phyloP scores from a whole-genome alignment of 2,113 vertebrate genomes.

The Suncus etruscus region DNA sequence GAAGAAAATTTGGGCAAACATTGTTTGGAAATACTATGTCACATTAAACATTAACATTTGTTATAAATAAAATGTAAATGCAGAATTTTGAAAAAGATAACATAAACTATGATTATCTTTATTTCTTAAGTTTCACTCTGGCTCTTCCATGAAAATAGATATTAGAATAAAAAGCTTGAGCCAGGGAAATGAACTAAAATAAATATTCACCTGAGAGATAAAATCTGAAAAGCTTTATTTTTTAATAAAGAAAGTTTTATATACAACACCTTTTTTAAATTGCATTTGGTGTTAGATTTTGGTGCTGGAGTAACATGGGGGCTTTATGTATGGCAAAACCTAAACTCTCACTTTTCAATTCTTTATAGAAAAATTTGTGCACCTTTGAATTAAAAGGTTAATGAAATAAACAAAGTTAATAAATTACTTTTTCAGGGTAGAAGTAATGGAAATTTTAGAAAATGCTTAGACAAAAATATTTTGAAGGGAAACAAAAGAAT shows the following conservation, averaged over 20 bases:
- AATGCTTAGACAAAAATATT: not conserved
- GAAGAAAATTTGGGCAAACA: too few relatives aligned
- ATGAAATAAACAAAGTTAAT: not conserved
- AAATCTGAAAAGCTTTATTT: not conserved
- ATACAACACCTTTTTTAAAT: not conserved
- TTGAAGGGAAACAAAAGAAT: not conserved
- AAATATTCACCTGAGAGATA: not conserved
- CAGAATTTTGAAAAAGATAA: not conserved
- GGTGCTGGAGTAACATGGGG: not conserved
- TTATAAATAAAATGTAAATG: not conserved
- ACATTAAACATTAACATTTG: not conserved
- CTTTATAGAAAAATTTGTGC: not conserved
- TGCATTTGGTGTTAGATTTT: not conserved
- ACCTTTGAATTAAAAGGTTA: not conserved
- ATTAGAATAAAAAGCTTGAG: not conserved
- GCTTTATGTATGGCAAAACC: not conserved
- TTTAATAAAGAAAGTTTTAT: constrained; percentile 19
- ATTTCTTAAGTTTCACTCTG: not conserved
- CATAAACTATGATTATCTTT: not conserved
- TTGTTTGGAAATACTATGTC: not conserved
- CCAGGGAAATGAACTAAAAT: not conserved
- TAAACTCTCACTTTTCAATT: too few relatives aligned
- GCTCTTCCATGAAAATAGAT: not conserved
- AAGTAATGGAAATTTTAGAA: not conserved
- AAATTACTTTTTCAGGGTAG: not conserved